Conservation (phyloP, 2,113 vertebrate species). For the Hipposideros armiger region DNA sequence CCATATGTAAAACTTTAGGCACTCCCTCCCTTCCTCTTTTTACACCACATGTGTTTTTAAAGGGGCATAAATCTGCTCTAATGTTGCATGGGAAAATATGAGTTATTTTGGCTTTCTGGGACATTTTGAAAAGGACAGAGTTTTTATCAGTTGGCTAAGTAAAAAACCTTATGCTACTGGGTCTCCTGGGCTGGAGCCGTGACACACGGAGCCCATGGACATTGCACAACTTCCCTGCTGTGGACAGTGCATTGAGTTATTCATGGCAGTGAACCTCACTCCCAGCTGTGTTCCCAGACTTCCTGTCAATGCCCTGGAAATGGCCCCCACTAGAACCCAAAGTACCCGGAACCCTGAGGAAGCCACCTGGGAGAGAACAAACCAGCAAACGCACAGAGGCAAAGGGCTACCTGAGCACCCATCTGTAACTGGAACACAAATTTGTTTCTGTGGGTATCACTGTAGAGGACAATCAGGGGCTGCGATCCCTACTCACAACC, state of each 20-base stretch:
- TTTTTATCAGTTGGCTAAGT: slow-evolving; percentile 65
- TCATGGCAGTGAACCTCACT: neutral
- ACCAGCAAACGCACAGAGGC: neutral
- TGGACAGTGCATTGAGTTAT: neutral
- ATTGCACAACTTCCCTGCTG: neutral
- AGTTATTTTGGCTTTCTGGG: slow-evolving; percentile 65
- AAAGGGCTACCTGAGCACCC: neutral
- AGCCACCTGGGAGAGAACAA: neutral
- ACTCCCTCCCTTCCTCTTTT: slow-evolving; percentile 68
- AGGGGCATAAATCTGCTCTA: slow-evolving; percentile 60
- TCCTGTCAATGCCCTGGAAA: neutral
- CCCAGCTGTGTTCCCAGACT: neutral
- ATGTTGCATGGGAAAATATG: slow-evolving; percentile 37
- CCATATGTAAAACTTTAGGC: slow-evolving; percentile 80
- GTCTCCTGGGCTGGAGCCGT: neutral
- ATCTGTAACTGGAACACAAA: neutral
- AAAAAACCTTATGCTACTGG: slow-evolving; percentile 8
- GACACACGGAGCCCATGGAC: neutral
- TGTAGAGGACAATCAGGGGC: neutral
- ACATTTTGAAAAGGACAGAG: slow-evolving; percentile 57
- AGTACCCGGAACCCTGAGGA: neutral
- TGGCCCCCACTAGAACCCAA: neutral
- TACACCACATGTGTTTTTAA: slow-evolving; percentile 66
- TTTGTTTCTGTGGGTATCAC: neutral
- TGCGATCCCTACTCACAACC: neutral